Conservation (phyloP, 2,113 vertebrate species). For the Sturnus vulgaris region DNA sequence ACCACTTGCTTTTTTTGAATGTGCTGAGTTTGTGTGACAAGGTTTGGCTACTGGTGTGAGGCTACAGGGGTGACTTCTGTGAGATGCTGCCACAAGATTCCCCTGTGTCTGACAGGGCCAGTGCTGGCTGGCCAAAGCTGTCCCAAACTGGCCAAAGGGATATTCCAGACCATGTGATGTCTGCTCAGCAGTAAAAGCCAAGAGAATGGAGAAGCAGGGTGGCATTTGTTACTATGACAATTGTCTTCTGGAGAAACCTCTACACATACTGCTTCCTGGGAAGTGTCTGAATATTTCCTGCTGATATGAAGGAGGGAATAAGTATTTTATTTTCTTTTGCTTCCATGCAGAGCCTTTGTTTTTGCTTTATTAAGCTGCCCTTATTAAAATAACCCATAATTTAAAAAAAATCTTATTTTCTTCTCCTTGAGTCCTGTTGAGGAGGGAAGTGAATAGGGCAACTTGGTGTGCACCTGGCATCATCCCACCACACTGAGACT, state of each 20-base stretch:
- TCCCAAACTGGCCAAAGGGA: background rate
- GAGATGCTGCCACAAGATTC: background rate
- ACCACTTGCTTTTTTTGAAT: background rate
- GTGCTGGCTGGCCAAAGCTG: background rate
- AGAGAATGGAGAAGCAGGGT: background rate
- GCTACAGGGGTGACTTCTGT: background rate
- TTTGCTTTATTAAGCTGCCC: background rate
- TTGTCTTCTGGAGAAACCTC: background rate
- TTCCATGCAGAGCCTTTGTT: background rate
- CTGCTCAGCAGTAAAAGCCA: background rate
- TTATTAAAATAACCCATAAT: background rate
- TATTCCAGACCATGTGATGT: background rate
- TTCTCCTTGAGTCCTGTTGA: background rate
- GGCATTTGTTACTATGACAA: background rate
- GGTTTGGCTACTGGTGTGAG: background rate
- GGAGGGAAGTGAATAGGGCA: background rate
- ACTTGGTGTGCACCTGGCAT: background rate
- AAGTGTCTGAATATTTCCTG: background rate
- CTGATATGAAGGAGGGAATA: background rate
- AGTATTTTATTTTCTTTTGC: background rate
- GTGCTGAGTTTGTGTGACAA: background rate
- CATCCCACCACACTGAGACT: background rate
- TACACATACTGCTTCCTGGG: background rate
- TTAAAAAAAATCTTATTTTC: background rate
- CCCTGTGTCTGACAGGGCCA: fast-evolving